These are phyloP conservation scores for Lamproptera curius DNA, from an alignment of 2,888 invertebrate genomes.

Conservation along the genomic window DNA sequence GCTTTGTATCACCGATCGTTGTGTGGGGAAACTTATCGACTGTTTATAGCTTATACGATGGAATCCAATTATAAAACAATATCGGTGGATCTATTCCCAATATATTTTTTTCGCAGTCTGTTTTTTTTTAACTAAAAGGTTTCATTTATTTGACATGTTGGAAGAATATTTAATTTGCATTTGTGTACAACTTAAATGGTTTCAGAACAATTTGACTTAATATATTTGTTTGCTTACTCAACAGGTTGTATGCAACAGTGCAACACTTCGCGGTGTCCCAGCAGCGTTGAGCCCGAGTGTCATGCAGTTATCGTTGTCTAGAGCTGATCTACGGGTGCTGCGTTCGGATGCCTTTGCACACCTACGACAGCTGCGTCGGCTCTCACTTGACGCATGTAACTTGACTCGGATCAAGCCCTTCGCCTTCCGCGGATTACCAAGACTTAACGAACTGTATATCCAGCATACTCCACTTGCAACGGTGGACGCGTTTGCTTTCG, in stretches of 20 bases:
- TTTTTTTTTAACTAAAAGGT: too few relatives aligned
- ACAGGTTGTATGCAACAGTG: conserved; percentile 93
- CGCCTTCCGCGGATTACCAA: conserved; percentile 89
- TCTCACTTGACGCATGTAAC: conserved; percentile 92
- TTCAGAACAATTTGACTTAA: too few relatives aligned
- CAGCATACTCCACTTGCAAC: conserved; percentile 90
- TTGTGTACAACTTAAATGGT: too few relatives aligned
- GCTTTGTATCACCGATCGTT: not conserved
- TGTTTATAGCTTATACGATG: not conserved
- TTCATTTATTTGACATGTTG: not conserved
- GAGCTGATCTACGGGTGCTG: conserved; percentile 89
- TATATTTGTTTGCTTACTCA: conserved; percentile 1
- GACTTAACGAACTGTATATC: conserved; percentile 88
- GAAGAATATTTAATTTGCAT: not conserved
- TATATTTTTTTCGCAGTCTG: too few relatives aligned
- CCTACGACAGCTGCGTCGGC: conserved; percentile 87
- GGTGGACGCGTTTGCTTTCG: conserved; percentile 90
- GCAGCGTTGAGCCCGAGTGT: conserved; percentile 86
- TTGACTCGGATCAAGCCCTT: conserved; percentile 89
- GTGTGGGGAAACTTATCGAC: conserved; percentile 2
- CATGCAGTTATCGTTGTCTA: conserved; percentile 90
- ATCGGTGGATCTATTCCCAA: not conserved
- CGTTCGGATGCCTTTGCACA: conserved; percentile 90
- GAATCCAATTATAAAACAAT: not conserved
- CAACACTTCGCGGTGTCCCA: conserved; percentile 88